Evolutionary conservation across 2,797 vertebrate genomes (phyloP).

Genomic region (Acestrorhynchus altus): DNA sequence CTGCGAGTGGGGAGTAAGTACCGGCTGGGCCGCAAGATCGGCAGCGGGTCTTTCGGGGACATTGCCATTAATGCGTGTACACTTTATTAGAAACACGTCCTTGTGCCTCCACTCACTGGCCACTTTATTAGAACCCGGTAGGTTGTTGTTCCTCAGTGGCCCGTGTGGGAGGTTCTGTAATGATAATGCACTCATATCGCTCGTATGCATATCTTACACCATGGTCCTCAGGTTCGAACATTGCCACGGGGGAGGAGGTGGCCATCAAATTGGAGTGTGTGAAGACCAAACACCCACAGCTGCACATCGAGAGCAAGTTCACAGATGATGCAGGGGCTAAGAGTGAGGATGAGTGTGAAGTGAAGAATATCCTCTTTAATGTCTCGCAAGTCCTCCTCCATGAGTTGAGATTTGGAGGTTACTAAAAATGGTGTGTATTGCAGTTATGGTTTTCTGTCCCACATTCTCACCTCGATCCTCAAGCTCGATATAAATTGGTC

Average conservation of each 20-base stretch:
- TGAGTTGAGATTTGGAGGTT: too few relatives aligned
- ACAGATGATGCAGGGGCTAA: conserved; percentile 85
- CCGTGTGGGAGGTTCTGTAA: too few relatives aligned
- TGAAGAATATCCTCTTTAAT: too few relatives aligned
- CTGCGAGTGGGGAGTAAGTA: conserved; percentile 84
- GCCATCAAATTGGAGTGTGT: conserved; percentile 87
- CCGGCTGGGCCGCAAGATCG: conserved; percentile 88
- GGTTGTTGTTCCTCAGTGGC: too few relatives aligned
- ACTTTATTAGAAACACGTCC: too few relatives aligned
- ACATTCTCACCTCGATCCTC: too few relatives aligned
- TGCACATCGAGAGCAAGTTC: conserved; percentile 87
- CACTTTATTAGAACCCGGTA: neutral
- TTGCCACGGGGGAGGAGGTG: conserved; percentile 48
- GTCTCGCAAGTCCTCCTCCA: neutral
- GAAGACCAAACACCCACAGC: conserved; percentile 85
- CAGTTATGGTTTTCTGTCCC: too few relatives aligned
- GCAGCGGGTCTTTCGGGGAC: conserved; percentile 86
- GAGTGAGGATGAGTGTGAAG: neutral
- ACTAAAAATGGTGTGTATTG: too few relatives aligned
- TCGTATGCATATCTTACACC: neutral
- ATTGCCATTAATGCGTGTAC: too few relatives aligned
- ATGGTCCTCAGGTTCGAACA: conserved; percentile 7
- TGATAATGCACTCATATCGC: too few relatives aligned
- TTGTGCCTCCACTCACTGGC: too few relatives aligned
- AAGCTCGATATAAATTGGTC: too few relatives aligned